A percentile compares a stretch with the other conserved stretches of the same genome.
Conservation (phyloP, 2,797 vertebrate genomes). For the Xerus rutilus region DNA sequence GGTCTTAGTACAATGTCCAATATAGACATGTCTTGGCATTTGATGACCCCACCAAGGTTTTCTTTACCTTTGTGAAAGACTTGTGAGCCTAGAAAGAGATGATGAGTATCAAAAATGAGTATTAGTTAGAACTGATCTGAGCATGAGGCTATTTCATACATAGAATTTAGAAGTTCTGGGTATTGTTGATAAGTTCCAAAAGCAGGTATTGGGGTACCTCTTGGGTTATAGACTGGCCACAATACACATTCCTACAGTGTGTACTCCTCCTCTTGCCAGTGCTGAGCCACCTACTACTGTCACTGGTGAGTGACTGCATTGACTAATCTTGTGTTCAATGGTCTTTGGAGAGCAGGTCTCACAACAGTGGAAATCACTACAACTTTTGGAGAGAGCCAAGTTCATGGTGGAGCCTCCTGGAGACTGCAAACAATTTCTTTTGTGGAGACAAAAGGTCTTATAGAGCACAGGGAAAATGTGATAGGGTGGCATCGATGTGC, state of each 20-base stretch:
- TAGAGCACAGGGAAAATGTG: not conserved
- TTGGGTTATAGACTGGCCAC: not conserved
- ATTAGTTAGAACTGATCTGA: not conserved
- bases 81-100: not conserved
- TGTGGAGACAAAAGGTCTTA: not conserved
- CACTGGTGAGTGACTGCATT: fast-evolving
- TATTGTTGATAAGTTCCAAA: not conserved
- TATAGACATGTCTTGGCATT: not conserved
- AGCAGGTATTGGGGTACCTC: not conserved
- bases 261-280: not conserved
- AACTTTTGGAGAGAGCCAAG: not conserved
- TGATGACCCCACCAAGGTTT: not conserved
- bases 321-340: not conserved
- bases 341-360: not conserved
- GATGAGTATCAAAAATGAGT: not conserved
- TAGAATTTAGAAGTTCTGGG: not conserved
- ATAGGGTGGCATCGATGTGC: not conserved
- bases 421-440: not conserved
- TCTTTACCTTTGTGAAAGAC: not conserved
- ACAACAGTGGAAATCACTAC: not conserved
- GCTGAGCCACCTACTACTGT: not conserved
- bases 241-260: not conserved
- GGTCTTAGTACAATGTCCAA: not conserved
- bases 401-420: not conserved
- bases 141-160: not conserved